Evolutionary conservation across 2,797 vertebrate genomes (phyloP).

Genomic region (Gymnopithys bicolor): DNA sequence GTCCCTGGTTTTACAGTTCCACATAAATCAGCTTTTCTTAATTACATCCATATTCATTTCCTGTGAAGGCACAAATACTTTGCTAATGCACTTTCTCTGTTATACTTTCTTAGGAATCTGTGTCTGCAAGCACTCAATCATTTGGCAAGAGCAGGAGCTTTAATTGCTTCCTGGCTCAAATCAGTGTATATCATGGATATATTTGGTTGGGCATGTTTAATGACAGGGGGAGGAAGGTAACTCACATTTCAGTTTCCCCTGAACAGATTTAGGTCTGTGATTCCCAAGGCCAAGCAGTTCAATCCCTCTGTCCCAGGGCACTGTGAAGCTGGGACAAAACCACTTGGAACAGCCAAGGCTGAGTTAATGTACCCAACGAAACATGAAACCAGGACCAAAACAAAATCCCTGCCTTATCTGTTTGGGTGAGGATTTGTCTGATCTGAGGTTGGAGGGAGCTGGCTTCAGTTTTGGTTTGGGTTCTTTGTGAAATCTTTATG

Average conservation of each 20-base stretch:
- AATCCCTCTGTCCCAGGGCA: neutral
- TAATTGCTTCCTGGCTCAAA: conserved; percentile 35
- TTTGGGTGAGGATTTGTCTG: neutral
- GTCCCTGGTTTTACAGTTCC: conserved; percentile 44
- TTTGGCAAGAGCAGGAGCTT: conserved; percentile 28
- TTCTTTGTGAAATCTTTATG: neutral
- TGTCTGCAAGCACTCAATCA: conserved; percentile 47
- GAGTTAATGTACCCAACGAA: neutral
- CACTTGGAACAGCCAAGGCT: neutral
- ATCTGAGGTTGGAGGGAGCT: neutral
- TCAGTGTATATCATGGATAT: neutral
- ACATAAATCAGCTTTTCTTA: conserved; percentile 55
- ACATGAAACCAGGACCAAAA: neutral
- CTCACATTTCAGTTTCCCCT: neutral
- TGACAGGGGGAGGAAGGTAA: neutral
- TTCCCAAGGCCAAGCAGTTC: neutral
- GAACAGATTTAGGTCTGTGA: too few relatives aligned
- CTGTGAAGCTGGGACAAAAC: neutral
- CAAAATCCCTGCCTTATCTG: neutral
- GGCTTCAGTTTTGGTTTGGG: neutral
- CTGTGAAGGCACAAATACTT: conserved; percentile 34
- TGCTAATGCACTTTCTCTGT: conserved; percentile 44
- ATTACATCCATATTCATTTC: conserved; percentile 63
- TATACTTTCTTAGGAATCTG: conserved; percentile 14
- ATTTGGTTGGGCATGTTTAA: neutral